phyloP scores from a whole-genome alignment of 2,113 vertebrate species.

The Ciconia boyciana region DNA sequence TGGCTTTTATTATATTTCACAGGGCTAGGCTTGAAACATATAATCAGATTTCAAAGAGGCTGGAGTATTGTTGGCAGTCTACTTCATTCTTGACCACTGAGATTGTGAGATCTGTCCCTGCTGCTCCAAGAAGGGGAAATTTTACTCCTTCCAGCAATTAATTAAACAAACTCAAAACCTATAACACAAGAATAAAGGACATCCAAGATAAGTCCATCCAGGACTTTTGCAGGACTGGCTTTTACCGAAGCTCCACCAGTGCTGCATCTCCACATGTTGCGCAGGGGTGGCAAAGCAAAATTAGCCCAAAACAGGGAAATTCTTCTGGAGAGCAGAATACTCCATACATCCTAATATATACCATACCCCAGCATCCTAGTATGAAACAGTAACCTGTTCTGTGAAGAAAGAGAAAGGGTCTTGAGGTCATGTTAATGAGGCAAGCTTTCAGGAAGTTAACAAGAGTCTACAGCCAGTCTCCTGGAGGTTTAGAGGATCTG shows the following conservation, averaged over 20 bases:
- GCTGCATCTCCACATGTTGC: background rate
- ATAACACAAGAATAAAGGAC: background rate
- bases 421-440: background rate
- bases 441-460: background rate
- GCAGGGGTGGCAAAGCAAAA: background rate
- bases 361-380: background rate
- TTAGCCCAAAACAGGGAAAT: background rate
- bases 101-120: constrained; percentile 1
- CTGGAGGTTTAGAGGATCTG: background rate
- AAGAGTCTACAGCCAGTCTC: background rate
- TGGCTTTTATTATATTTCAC: constrained; percentile 51
- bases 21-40: constrained; percentile 34
- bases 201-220: background rate
- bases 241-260: background rate
- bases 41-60: constrained; percentile 53
- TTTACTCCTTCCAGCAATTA: constrained; percentile 3
- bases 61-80: constrained; percentile 12
- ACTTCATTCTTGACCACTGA: constrained; percentile 42
- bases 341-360: background rate
- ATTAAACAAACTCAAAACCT: background rate
- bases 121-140: background rate
- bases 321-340: background rate
- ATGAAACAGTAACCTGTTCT: background rate
- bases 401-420: background rate
- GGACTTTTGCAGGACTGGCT: background rate